Conservation (phyloP, 2,797 vertebrate species). For the Coranthus polyacanthus region DNA sequence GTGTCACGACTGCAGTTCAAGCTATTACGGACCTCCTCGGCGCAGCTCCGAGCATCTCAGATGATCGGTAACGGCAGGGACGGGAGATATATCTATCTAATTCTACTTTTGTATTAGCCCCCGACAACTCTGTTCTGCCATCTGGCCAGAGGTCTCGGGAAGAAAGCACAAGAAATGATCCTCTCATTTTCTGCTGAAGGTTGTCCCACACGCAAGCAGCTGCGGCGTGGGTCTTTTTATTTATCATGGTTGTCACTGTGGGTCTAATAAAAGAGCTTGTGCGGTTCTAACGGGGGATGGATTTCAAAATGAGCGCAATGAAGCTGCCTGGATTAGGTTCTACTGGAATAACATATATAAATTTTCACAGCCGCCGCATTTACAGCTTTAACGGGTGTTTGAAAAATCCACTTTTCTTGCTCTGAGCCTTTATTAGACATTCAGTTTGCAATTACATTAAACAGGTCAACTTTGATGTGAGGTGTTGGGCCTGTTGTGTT, state of each 20-base stretch:
- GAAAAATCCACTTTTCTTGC: slow-evolving; percentile 15
- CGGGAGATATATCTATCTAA: slow-evolving; percentile 82
- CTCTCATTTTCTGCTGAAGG: slow-evolving; percentile 36
- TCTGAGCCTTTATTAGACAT: slow-evolving; percentile 21
- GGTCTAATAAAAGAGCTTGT: slow-evolving; percentile 62
- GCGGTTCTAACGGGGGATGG: slow-evolving; percentile 51
- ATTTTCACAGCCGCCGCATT: slow-evolving; percentile 40
- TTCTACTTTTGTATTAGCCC: slow-evolving; percentile 76
- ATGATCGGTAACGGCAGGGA: slow-evolving; percentile 47
- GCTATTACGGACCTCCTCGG: slow-evolving; percentile 47
- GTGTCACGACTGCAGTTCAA: slow-evolving; percentile 32
- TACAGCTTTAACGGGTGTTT: slow-evolving; percentile 26
- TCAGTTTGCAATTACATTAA: slow-evolving; percentile 34
- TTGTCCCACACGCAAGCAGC: slow-evolving; percentile 29
- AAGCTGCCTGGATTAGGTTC: slow-evolving; percentile 56
- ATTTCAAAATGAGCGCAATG: slow-evolving; percentile 53
- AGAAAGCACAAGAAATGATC: slow-evolving; percentile 24
- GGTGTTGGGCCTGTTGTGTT: slow-evolving; percentile 28
- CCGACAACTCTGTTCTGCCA: slow-evolving; percentile 78
- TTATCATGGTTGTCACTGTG: slow-evolving; percentile 62
- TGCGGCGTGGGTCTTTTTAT: slow-evolving; percentile 48
- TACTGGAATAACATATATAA: slow-evolving; percentile 46
- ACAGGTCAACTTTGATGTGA: slow-evolving; percentile 48
- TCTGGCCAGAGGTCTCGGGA: slow-evolving; percentile 50
- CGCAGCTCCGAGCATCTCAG: slow-evolving; percentile 29